These are phyloP conservation scores for Coreoperca whiteheadi DNA, from an alignment of 2,113 vertebrate species.

Conservation along the genomic window DNA sequence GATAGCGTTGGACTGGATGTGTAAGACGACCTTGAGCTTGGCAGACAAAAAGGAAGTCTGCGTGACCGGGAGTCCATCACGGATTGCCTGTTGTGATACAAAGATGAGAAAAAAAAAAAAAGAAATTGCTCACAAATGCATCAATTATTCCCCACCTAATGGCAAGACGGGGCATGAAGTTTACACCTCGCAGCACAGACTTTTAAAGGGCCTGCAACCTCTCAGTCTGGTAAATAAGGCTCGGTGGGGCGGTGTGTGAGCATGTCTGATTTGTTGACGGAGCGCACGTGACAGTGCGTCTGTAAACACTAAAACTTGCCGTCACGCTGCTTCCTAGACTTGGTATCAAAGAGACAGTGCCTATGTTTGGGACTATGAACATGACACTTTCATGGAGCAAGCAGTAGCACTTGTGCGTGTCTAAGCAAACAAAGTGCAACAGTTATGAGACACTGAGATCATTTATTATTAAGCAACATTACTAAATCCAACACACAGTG, in stretches of 20 bases:
- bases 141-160: background rate
- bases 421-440: conserved; percentile 13
- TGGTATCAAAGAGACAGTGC: conserved; percentile 31
- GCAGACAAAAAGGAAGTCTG: conserved; percentile 90
- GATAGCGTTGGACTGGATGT: conserved; percentile 65
- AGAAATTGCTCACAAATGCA: background rate
- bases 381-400: conserved; percentile 55
- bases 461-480: conserved; percentile 32
- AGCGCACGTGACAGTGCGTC: conserved; percentile 49
- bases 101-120: background rate
- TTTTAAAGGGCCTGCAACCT: background rate
- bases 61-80: conserved; percentile 94
- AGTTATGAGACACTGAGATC: background rate
- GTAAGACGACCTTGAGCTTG: conserved; percentile 81
- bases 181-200: background rate
- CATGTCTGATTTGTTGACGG: conserved; percentile 26
- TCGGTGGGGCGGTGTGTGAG: background rate
- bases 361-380: conserved; percentile 71
- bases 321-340: conserved; percentile 34
- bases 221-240: background rate
- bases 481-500: background rate
- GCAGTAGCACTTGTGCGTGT: background rate
- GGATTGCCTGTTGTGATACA: conserved; percentile 46
- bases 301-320: conserved; percentile 64
- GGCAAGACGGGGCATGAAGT: background rate